Conservation (phyloP, 2,797 vertebrate species). For the Phrynocephalus vlangalii region DNA sequence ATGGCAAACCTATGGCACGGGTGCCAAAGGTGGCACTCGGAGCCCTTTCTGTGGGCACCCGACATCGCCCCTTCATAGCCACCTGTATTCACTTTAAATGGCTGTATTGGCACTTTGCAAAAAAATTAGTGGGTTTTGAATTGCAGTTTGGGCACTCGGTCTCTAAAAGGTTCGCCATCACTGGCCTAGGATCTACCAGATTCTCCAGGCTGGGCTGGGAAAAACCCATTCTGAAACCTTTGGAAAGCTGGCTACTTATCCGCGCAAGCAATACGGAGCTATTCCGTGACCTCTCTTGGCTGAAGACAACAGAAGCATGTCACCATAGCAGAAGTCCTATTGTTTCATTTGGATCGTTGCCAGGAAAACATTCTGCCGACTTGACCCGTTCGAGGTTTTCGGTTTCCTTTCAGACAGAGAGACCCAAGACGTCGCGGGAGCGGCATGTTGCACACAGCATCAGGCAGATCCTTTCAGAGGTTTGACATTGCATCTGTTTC, state of each 20-base stretch:
- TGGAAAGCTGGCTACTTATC: neutral
- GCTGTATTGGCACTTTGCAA: too few relatives aligned
- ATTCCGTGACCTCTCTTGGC: neutral
- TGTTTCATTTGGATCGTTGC: neutral
- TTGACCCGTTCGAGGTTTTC: neutral
- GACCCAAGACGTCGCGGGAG: neutral
- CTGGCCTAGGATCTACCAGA: too few relatives aligned
- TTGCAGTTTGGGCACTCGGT: too few relatives aligned
- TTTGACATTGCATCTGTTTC: slow-evolving; percentile 17
- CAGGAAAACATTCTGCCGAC: neutral
- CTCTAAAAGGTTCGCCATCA: too few relatives aligned
- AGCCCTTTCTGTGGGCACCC: too few relatives aligned
- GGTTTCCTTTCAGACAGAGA: neutral
- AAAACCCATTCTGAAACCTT: neutral
- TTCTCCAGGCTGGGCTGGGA: neutral
- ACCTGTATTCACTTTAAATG: too few relatives aligned
- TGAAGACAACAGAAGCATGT: neutral
- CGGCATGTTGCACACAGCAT: neutral
- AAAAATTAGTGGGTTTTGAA: too few relatives aligned
- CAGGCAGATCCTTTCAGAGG: neutral
- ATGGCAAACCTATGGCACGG: too few relatives aligned
- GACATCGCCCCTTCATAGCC: too few relatives aligned
- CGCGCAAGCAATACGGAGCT: neutral
- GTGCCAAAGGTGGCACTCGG: too few relatives aligned
- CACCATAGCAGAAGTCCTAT: too few relatives aligned